Conservation (phyloP, 2,888 invertebrate genomes). For the Scaptomyza parva region DNA sequence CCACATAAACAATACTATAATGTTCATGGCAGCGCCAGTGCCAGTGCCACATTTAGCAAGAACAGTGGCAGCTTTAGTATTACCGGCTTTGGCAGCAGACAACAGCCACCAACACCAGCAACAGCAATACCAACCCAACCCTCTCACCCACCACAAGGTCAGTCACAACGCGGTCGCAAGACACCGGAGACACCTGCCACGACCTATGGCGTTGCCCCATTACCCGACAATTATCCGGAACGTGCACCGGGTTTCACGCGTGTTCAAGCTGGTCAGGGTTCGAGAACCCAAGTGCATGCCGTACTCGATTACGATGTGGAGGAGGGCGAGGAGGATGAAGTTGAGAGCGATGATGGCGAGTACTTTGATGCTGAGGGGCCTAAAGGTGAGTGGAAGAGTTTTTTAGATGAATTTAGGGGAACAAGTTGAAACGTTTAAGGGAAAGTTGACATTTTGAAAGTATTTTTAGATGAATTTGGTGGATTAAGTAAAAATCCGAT, state of each 20-base stretch:
- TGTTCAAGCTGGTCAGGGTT: slow-evolving; percentile 86
- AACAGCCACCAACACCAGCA: slow-evolving; percentile 36
- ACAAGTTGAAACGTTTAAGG: too few relatives aligned
- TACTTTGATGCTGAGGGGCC: slow-evolving; percentile 81
- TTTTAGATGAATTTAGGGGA: too few relatives aligned
- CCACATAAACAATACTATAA: slow-evolving; percentile 77
- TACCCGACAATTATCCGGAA: slow-evolving; percentile 84
- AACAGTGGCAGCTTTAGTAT: slow-evolving; percentile 74
- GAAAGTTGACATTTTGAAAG: too few relatives aligned
- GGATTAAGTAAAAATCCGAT: too few relatives aligned
- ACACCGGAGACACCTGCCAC: slow-evolving; percentile 65
- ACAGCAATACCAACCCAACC: slow-evolving; percentile 30
- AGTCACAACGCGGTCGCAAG: slow-evolving; percentile 50
- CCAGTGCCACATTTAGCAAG: slow-evolving; percentile 65
- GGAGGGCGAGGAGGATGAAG: slow-evolving; percentile 82
- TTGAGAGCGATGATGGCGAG: slow-evolving; percentile 81
- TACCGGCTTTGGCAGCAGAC: slow-evolving; percentile 72
- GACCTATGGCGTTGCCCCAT: slow-evolving; percentile 64
- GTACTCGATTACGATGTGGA: slow-evolving; percentile 85
- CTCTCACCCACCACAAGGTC: neutral
- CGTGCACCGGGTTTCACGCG: slow-evolving; percentile 88
- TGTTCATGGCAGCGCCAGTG: slow-evolving; percentile 68
- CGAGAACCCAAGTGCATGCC: slow-evolving; percentile 85
- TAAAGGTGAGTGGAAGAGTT: slow-evolving; percentile 62
- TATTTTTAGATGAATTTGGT: too few relatives aligned